phyloP scores from a whole-genome alignment of 2,113 vertebrate genomes.

The Muscicapa adusta region DNA sequence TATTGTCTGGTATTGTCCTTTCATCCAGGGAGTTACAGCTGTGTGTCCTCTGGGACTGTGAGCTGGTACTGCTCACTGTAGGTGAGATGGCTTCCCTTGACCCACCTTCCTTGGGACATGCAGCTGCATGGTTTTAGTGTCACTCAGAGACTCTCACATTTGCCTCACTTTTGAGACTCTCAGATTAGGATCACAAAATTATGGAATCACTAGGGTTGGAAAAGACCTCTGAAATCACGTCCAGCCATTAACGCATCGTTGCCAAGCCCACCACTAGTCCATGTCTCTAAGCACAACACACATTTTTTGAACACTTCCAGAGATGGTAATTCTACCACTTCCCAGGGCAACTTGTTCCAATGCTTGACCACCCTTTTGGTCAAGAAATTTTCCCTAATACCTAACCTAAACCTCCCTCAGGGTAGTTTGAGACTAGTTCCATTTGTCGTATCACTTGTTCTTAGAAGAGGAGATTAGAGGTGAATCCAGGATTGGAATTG shows the following conservation, averaged over 20 bases:
- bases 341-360: background rate
- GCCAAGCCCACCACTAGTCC: background rate
- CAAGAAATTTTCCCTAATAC: background rate
- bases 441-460: background rate
- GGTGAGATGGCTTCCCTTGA: background rate
- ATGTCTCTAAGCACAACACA: background rate
- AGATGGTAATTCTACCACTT: background rate
- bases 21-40: accelerated
- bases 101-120: background rate
- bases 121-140: background rate
- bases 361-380: background rate
- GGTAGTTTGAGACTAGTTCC: background rate
- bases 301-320: background rate
- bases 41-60: background rate
- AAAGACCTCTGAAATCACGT: background rate
- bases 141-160: background rate
- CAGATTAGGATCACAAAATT: background rate
- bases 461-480: background rate
- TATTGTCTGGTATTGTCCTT: background rate
- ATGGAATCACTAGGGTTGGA: background rate
- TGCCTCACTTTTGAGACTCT: background rate
- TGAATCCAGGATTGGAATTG: background rate
- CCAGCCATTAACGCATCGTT: background rate
- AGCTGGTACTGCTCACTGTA: background rate
- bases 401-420: background rate